Evolutionary conservation across 2,888 invertebrate genomes (phyloP).

Genomic region (Himalopsyche tibetana): DNA sequence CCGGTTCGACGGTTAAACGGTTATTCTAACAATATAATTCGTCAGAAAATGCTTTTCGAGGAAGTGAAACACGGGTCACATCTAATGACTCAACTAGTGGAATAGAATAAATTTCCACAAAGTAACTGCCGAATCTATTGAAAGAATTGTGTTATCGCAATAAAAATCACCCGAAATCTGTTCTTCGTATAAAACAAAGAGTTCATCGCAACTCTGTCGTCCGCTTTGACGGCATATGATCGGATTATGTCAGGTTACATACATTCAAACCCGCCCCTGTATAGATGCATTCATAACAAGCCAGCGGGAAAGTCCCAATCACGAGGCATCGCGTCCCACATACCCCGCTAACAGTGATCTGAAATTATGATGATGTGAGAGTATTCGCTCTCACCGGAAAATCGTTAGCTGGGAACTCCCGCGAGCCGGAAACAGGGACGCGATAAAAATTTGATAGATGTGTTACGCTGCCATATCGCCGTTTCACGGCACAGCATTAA

Average conservation of each 20-base stretch:
- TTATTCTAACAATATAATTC: too few species aligned
- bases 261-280: neutral
- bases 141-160: too few species aligned
- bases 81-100: too few species aligned
- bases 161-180: too few species aligned
- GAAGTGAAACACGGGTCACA: too few species aligned
- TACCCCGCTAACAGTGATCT: neutral
- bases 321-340: conserved; percentile 13
- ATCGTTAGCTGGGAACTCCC: conserved; percentile 7
- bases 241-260: neutral
- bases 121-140: too few species aligned
- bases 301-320: conserved; percentile 18
- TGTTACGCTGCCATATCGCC: neutral
- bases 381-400: conserved; percentile 13
- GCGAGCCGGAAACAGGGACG: conserved; percentile 12
- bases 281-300: neutral
- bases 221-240: too few species aligned
- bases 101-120: too few species aligned
- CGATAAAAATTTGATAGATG: conserved; percentile 34
- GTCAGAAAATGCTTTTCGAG: too few species aligned
- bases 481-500: neutral
- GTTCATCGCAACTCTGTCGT: too few species aligned
- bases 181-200: too few species aligned
- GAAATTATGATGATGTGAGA: conserved; percentile 16
- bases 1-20: too few species aligned